Evolutionary conservation across 2,888 invertebrate genomes (phyloP).

Genomic region (Cotesia congregata): DNA sequence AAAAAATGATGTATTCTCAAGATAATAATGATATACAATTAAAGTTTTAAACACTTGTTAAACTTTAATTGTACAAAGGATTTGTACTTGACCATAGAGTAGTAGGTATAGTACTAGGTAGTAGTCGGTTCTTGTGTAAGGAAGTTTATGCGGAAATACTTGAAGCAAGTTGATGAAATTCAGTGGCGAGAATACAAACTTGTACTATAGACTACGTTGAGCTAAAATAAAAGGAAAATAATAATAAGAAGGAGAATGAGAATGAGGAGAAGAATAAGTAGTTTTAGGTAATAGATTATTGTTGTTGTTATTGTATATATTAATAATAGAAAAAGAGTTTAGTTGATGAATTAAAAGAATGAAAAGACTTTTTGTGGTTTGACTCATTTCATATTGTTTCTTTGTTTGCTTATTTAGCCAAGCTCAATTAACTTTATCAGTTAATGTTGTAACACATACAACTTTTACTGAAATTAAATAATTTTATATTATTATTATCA

Average conservation of each 20-base stretch:
- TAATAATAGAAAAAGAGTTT: too few species aligned
- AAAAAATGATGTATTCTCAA: neutral
- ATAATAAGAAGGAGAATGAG: neutral
- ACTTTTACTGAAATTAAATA: too few species aligned
- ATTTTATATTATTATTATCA: neutral
- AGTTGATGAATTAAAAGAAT: neutral
- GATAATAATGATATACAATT: slow-evolving; percentile 1
- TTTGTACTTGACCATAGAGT: slow-evolving; percentile 14
- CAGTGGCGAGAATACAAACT: slow-evolving; percentile 32
- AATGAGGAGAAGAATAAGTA: neutral
- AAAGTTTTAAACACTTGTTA: neutral
- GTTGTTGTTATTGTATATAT: neutral
- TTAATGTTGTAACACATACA: neutral
- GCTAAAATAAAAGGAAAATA: too few species aligned
- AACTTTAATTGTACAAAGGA: slow-evolving; percentile 3
- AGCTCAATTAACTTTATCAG: slow-evolving; percentile 14
- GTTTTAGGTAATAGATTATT: neutral
- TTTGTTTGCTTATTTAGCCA: neutral
- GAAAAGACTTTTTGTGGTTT: slow-evolving; percentile 12
- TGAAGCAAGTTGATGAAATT: slow-evolving; percentile 29
- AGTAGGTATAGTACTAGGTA: too few species aligned
- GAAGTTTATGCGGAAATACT: slow-evolving; percentile 31
- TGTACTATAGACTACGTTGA: neutral
- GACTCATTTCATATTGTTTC: neutral
- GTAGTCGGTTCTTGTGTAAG: slow-evolving; percentile 8